phyloP scores from a whole-genome alignment of 2,888 invertebrate genomes.

The Rhingia campestris region DNA sequence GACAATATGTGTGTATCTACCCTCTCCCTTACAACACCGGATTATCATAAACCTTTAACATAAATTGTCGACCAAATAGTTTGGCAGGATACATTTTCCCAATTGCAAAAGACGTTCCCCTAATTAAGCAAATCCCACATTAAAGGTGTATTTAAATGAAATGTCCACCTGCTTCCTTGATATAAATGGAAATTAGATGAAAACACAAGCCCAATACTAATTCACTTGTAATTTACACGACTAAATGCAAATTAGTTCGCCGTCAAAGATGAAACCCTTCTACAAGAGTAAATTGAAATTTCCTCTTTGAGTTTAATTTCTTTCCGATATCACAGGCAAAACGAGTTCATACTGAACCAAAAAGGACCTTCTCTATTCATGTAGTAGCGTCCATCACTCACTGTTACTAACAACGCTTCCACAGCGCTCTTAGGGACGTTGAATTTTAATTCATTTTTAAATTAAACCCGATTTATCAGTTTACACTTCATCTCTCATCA shows the following conservation, averaged over 20 bases:
- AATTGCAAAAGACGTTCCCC: not conserved
- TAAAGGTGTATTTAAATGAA: no score
- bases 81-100: no score
- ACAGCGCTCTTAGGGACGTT: slow-evolving; percentile 14
- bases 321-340: slow-evolving; percentile 35
- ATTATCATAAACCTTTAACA: no score
- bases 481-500: slow-evolving; percentile 71
- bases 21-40: no score
- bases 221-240: slow-evolving; percentile 47
- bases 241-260: slow-evolving; percentile 48
- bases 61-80: no score
- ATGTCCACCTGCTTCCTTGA: not conserved
- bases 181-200: slow-evolving; percentile 58
- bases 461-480: slow-evolving; percentile 72
- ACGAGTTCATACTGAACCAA: slow-evolving; percentile 7
- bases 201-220: slow-evolving; percentile 40
- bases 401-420: not conserved
- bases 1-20: no score
- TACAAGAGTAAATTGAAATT: slow-evolving; percentile 55
- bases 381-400: slow-evolving; percentile 28
- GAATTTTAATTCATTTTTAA: slow-evolving; percentile 71
- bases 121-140: no score
- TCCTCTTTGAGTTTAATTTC: slow-evolving; percentile 57
- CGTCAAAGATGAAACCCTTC: slow-evolving; percentile 7
- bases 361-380: slow-evolving; percentile 17